phyloP scores from a whole-genome alignment of 2,113 vertebrate species.

The Recurvirostra avosetta region DNA sequence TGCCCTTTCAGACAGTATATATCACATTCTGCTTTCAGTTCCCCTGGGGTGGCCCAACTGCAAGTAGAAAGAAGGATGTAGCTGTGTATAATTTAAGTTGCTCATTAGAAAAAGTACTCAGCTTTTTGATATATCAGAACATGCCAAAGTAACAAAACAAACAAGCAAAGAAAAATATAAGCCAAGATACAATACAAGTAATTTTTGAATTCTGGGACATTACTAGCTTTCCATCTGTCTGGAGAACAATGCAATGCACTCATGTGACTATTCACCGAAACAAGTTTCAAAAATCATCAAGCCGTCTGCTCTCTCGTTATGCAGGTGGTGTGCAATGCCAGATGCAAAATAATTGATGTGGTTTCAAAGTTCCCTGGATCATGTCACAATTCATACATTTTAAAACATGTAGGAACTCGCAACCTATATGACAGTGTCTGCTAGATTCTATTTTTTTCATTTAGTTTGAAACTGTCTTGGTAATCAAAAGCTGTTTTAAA shows the following conservation, averaged over 20 bases:
- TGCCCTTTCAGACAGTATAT: conserved; percentile 22
- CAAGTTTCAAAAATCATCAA: conserved; percentile 1
- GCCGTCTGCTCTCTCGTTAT: conserved; percentile 3
- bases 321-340: conserved; percentile 23
- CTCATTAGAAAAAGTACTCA: not conserved
- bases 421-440: not conserved
- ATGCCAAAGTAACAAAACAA: not conserved
- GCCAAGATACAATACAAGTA: not conserved
- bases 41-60: not conserved
- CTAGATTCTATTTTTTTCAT: not conserved
- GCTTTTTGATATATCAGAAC: not conserved
- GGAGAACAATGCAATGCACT: not conserved
- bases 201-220: not conserved
- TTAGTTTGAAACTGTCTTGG: not conserved
- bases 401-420: not conserved
- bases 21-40: not conserved
- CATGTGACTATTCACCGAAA: not conserved
- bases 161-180: not conserved
- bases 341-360: conserved; percentile 19
- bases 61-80: not conserved
- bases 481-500: conserved; percentile 12
- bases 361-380: conserved; percentile 3
- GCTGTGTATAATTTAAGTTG: not conserved
- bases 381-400: conserved; percentile 4
- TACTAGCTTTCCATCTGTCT: not conserved